Evolutionary conservation across 1,140 invertebrate species (phyloP).

Genomic region (Aphelinus certus): DNA sequence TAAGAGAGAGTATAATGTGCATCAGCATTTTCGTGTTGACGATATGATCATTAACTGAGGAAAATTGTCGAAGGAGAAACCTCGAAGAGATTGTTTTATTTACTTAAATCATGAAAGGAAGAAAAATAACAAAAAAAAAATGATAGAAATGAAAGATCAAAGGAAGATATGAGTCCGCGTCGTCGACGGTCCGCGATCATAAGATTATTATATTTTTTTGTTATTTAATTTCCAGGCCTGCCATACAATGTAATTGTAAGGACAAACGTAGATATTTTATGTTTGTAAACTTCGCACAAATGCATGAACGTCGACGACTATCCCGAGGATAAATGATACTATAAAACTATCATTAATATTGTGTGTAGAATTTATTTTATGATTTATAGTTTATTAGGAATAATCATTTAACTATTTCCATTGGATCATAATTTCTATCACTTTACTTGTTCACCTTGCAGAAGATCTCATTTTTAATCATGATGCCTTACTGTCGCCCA

Average conservation of each 20-base stretch:
- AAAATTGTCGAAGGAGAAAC: conserved; percentile 6
- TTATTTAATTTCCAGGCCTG: conserved; percentile 35
- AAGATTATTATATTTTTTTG: background rate
- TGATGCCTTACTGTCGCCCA: too few relatives aligned
- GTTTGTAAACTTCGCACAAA: conserved; percentile 8
- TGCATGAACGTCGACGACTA: conserved; percentile 15
- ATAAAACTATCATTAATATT: conserved; percentile 3
- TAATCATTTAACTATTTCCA: conserved; percentile 13
- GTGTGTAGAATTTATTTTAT: conserved; percentile 32
- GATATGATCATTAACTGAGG: background rate
- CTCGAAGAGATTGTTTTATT: conserved; percentile 39
- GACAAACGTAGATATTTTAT: conserved; percentile 21
- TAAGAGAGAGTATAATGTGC: background rate
- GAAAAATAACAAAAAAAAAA: background rate
- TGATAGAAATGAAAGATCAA: background rate
- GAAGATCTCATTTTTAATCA: background rate
- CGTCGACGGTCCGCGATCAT: conserved; percentile 8
- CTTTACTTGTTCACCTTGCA: background rate
- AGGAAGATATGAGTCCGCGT: conserved; percentile 2
- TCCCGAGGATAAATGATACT: conserved; percentile 3
- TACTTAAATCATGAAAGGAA: conserved; percentile 29
- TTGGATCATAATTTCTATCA: conserved; percentile 17
- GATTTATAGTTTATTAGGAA: conserved; percentile 16
- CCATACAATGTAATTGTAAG: conserved; percentile 38
- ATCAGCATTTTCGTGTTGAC: background rate